Conservation (phyloP, 2,797 vertebrate species). For the Furcifer pardalis region DNA sequence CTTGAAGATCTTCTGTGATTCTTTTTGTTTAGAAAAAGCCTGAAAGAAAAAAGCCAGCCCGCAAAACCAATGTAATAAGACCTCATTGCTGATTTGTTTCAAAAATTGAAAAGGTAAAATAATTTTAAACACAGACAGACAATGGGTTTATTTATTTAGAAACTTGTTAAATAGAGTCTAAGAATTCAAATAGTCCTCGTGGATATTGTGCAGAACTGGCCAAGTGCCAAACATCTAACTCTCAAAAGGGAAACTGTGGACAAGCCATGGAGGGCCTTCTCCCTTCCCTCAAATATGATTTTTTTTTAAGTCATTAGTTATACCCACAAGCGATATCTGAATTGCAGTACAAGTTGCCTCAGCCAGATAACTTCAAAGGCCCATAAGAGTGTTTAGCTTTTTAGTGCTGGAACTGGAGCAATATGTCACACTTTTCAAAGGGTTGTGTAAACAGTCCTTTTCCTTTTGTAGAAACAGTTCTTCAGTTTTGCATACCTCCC, state of each 20-base stretch:
- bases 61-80: constrained; percentile 75
- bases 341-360: constrained; percentile 76
- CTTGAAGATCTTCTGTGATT: constrained; percentile 60
- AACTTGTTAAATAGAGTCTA: constrained; percentile 95
- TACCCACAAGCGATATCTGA: constrained; percentile 79
- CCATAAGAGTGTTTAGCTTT: constrained; percentile 82
- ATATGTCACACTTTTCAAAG: constrained; percentile 81
- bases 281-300: constrained; percentile 76
- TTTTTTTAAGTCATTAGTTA: constrained; percentile 79
- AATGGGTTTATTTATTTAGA: constrained; percentile 96
- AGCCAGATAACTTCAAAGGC: constrained; percentile 79
- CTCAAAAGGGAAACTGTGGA: constrained; percentile 80
- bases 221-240: constrained; percentile 78
- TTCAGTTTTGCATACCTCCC: constrained; percentile 74
- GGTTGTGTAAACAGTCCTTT: constrained; percentile 81
- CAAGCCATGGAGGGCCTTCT: constrained; percentile 78
- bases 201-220: constrained; percentile 95
- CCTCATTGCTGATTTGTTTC: constrained; percentile 56
- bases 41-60: constrained; percentile 65
- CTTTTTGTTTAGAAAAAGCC: constrained; percentile 72
- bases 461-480: constrained; percentile 78
- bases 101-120: constrained; percentile 80
- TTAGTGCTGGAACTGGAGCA: constrained; percentile 77
- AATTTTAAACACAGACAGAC: constrained; percentile 89
- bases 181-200: constrained; percentile 99